Evolutionary conservation across 2,113 vertebrate species (phyloP).

Genomic region (Panthera uncia): DNA sequence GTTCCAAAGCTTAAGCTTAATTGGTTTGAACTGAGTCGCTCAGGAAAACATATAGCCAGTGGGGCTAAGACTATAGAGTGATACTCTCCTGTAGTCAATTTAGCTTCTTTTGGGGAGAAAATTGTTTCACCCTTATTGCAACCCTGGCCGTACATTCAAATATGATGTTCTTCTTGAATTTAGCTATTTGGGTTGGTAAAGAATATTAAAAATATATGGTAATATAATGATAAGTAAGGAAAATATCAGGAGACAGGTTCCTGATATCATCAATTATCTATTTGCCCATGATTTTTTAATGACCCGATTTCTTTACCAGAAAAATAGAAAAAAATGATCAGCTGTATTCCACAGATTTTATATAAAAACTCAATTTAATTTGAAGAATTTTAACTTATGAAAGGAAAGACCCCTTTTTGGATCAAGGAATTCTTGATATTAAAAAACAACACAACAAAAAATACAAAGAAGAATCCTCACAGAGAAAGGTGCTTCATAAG

Average conservation of each 20-base stretch:
- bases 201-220: background rate
- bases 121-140: background rate
- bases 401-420: background rate
- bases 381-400: background rate
- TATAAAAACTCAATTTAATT: background rate
- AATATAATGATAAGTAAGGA: background rate
- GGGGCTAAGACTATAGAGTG: background rate
- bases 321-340: background rate
- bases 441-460: background rate
- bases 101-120: background rate
- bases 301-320: background rate
- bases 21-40: slow-evolving; percentile 28
- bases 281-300: background rate
- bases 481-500: background rate
- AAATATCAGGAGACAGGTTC: background rate
- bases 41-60: background rate
- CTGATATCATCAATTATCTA: background rate
- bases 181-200: background rate
- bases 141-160: background rate
- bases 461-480: background rate
- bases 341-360: background rate
- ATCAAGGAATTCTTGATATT: background rate
- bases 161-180: background rate
- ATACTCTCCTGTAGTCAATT: background rate
- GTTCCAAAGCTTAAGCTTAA: slow-evolving; percentile 6